Evolutionary conservation across 2,113 vertebrate species (phyloP).

Genomic region (Tilapia sparmanii): DNA sequence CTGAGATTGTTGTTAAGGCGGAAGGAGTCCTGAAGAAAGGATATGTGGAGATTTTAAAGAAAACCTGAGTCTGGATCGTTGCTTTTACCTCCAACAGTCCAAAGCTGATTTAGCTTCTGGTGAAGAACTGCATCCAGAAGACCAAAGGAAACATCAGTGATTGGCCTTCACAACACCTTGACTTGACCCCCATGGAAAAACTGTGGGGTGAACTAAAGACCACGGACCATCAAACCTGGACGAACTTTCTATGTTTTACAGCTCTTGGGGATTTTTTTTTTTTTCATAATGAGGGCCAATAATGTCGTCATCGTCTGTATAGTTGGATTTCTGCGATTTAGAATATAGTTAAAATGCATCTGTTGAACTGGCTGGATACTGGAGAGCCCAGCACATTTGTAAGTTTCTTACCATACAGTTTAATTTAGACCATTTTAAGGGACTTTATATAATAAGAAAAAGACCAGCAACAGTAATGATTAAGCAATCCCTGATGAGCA

Average conservation of each 20-base stretch:
- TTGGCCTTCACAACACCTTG: background rate
- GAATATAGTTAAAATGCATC: background rate
- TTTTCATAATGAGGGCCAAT: background rate
- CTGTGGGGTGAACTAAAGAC: background rate
- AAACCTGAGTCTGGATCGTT: background rate
- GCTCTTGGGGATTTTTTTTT: background rate
- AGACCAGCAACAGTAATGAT: background rate
- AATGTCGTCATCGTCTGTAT: background rate
- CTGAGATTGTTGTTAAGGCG: background rate
- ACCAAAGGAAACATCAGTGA: background rate
- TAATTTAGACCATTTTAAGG: background rate
- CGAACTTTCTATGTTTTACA: background rate
- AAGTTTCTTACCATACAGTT: background rate
- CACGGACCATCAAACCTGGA: background rate
- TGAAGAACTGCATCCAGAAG: background rate
- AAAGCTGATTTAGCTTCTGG: background rate
- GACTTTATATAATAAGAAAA: background rate
- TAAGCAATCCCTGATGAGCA: background rate
- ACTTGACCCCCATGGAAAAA: background rate
- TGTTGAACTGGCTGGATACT: background rate
- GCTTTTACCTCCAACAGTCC: background rate
- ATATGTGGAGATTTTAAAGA: background rate
- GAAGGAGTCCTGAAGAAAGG: background rate
- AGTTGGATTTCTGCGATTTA: background rate
- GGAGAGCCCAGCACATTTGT: background rate